Evolutionary conservation across 2,888 invertebrate genomes (phyloP).

Genomic region (Lycocerus yunnanus): DNA sequence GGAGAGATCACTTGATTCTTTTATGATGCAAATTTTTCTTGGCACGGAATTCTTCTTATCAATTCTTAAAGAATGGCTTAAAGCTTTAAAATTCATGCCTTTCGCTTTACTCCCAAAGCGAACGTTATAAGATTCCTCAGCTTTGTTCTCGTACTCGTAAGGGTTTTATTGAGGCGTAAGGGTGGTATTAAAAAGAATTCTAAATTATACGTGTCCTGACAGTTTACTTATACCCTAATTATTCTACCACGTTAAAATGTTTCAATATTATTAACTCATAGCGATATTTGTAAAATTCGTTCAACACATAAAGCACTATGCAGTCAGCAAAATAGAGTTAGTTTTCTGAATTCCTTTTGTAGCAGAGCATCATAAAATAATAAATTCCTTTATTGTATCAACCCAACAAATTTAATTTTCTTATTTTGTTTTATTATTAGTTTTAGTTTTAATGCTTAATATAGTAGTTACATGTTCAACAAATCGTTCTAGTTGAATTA

Average conservation of each 20-base stretch:
- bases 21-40: constrained; percentile 31
- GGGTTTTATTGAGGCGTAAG: constrained; percentile 38
- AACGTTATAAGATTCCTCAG: constrained; percentile 37
- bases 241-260: not conserved
- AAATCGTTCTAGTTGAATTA: not conserved
- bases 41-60: constrained; percentile 31
- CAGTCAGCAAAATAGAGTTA: not conserved
- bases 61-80: constrained; percentile 35
- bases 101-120: constrained; percentile 38
- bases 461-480: not conserved
- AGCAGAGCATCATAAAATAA: not conserved
- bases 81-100: constrained; percentile 41
- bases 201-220: constrained; percentile 34
- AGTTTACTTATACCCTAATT: not conserved
- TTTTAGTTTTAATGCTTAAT: not conserved
- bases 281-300: not conserved
- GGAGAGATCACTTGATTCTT: constrained; percentile 32
- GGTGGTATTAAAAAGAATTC: constrained; percentile 41
- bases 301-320: not conserved
- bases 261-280: not conserved
- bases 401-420: not conserved
- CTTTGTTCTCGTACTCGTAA: constrained; percentile 41
- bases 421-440: not conserved
- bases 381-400: not conserved
- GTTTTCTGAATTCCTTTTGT: not conserved